Evolutionary conservation across 2,797 vertebrate species (phyloP).

Genomic region (Siniperca obscura): DNA sequence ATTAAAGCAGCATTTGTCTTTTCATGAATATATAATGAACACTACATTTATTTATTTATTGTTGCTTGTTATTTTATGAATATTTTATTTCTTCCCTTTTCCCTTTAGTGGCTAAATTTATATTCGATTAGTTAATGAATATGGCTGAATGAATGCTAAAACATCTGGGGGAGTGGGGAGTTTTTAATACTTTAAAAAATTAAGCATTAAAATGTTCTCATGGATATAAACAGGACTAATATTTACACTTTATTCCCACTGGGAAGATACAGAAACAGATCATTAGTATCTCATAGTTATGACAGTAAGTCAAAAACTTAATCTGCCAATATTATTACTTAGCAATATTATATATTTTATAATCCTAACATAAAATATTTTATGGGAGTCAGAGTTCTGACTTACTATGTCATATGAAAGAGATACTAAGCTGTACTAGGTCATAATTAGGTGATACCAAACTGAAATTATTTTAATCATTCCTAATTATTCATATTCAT

Average conservation of each 20-base stretch:
- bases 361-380: background rate
- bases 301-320: background rate
- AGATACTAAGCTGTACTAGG: background rate
- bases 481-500: background rate
- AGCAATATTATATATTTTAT: background rate
- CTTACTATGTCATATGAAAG: background rate
- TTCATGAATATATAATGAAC: background rate
- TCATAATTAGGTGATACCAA: background rate
- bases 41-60: too few relatives aligned
- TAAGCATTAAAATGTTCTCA: background rate
- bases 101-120: background rate
- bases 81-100: background rate
- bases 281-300: background rate
- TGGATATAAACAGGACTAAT: background rate
- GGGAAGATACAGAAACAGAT: background rate
- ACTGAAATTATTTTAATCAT: background rate
- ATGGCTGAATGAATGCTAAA: too few relatives aligned
- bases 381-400: background rate
- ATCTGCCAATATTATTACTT: background rate
- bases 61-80: background rate
- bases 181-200: background rate
- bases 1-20: background rate
- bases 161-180: background rate
- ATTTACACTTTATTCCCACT: background rate
- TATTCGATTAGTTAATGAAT: background rate